Percentiles rank a stretch among this genome's conserved stretches.
These are phyloP conservation scores for Pao palembangensis DNA, from an alignment of 2,113 vertebrate species.

Conservation along the genomic window DNA sequence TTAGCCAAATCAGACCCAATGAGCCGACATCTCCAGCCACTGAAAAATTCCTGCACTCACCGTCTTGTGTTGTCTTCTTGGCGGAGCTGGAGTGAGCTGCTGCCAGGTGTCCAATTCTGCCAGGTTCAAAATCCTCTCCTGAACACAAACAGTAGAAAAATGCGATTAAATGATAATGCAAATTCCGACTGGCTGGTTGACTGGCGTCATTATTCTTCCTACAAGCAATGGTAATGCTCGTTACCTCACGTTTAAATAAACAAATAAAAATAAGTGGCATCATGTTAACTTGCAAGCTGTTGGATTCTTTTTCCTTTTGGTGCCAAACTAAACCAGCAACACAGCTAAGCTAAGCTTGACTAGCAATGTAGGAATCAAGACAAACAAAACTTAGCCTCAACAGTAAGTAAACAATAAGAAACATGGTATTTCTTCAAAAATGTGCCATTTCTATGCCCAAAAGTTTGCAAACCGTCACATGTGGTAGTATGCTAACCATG, in stretches of 20 bases:
- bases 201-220: background rate
- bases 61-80: conserved; percentile 48
- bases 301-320: too few relatives aligned
- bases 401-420: background rate
- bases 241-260: too few relatives aligned
- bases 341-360: too few relatives aligned
- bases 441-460: too few relatives aligned
- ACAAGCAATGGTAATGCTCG: too few relatives aligned
- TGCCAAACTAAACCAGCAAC: too few relatives aligned
- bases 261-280: too few relatives aligned
- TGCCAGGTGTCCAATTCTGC: conserved; percentile 36
- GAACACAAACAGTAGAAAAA: background rate
- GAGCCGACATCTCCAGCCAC: too few relatives aligned
- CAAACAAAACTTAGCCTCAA: background rate
- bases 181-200: background rate
- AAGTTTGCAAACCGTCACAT: too few relatives aligned
- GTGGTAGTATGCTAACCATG: too few relatives aligned
- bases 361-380: background rate
- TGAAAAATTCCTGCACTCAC: conserved; percentile 36
- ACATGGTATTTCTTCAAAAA: background rate
- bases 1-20: background rate
- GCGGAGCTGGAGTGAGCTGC: conserved; percentile 28
- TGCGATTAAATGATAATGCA: background rate
- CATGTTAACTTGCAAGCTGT: too few relatives aligned
- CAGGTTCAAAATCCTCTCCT: conserved; percentile 46